These are phyloP conservation scores for Megalonaias nervosa DNA, from an alignment of 1,140 invertebrate genomes.

Conservation along the genomic window DNA sequence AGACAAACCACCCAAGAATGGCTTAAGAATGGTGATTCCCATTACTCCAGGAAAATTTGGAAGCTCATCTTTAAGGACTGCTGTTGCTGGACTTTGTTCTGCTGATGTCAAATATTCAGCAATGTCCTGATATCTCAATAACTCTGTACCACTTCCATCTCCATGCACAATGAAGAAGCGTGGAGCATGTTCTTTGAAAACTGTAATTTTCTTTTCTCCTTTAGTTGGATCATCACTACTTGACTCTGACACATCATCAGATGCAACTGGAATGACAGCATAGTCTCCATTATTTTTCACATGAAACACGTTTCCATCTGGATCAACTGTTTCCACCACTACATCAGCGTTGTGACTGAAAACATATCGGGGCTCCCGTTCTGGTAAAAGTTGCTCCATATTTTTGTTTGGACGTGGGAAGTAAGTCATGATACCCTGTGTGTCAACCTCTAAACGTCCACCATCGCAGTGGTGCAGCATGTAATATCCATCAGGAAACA, in stretches of 20 bases:
- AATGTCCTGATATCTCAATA: constrained; percentile 66
- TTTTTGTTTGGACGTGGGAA: constrained; percentile 60
- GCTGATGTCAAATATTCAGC: constrained; percentile 61
- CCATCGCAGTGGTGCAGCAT: constrained; percentile 65
- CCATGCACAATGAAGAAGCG: constrained; percentile 68
- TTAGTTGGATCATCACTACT: constrained; percentile 45
- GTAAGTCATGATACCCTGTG: constrained; percentile 56
- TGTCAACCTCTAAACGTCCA: constrained; percentile 61
- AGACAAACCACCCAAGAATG: constrained; percentile 56
- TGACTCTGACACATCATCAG: constrained; percentile 52
- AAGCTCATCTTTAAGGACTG: constrained; percentile 66
- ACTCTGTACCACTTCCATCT: constrained; percentile 69
- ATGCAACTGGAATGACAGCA: constrained; percentile 44
- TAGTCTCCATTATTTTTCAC: constrained; percentile 64
- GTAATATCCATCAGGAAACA: constrained; percentile 67
- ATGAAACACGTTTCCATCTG: constrained; percentile 65
- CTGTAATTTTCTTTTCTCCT: constrained; percentile 45
- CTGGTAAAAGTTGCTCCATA: constrained; percentile 54
- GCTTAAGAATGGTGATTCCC: constrained; percentile 68
- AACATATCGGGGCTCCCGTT: constrained; percentile 59
- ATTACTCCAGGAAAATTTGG: constrained; percentile 64
- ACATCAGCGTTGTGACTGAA: constrained; percentile 65
- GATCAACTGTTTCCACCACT: constrained; percentile 66
- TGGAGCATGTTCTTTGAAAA: constrained; percentile 65
- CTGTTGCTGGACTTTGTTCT: constrained; percentile 66